phyloP scores from a whole-genome alignment of 2,113 vertebrate species.

The Laticauda laticaudata region DNA sequence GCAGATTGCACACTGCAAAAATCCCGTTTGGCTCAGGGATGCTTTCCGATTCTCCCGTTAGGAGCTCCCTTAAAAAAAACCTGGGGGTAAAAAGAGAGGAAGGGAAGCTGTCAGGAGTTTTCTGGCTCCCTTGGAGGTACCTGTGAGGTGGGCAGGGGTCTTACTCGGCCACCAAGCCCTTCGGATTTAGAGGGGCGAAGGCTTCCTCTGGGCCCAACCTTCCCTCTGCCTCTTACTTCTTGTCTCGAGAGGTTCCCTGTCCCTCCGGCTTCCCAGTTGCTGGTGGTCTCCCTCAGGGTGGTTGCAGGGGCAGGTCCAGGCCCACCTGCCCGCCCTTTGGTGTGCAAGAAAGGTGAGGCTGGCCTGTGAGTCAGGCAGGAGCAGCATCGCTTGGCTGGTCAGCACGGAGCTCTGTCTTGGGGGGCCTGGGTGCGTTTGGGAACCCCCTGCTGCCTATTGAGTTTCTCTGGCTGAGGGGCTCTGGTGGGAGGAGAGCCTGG shows the following conservation, averaged over 20 bases:
- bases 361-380: not conserved
- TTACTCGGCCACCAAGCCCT: too few species aligned
- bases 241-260: not conserved
- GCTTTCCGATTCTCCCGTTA: conserved; percentile 10
- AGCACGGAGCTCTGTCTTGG: not conserved
- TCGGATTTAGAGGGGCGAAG: not conserved
- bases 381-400: not conserved
- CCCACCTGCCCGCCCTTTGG: too few species aligned
- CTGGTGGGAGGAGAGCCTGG: not conserved
- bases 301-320: not conserved
- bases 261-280: not conserved
- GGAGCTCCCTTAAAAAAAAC: not conserved
- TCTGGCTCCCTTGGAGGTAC: not conserved
- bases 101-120: not conserved
- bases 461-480: not conserved
- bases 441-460: not conserved
- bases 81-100: not conserved
- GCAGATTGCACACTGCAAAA: conserved; percentile 63
- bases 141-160: not conserved
- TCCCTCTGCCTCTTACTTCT: not conserved
- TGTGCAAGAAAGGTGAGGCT: not conserved
- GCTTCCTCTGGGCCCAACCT: not conserved
- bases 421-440: not conserved
- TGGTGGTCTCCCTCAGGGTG: not conserved
- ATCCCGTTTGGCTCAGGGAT: conserved; percentile 53